Evolutionary conservation across 2,888 invertebrate genomes (phyloP), one percentile per base, ranked within the genome.

Genomic region (Nomada hirtipes): DNA sequence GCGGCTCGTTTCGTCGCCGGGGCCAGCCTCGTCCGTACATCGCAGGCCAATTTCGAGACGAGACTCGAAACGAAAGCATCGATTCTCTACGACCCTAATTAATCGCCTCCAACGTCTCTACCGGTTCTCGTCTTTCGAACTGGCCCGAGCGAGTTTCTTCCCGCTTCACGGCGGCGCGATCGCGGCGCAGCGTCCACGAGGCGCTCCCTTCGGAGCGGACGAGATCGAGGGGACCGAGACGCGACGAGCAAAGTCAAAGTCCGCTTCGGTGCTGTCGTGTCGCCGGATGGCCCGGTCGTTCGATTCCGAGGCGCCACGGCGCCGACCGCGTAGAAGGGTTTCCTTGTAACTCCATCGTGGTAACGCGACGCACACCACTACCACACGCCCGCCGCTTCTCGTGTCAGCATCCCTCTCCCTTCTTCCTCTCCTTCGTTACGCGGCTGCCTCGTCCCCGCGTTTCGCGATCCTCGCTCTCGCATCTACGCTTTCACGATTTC

Each of bases 281-380:
- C 53, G 70, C 68, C 57, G 77, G 76, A 81, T 77, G 60, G 84
- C 82, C 78, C 79, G 88, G 86, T 86, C 84, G 86, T 50, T 71
- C 79, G 87, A 84, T 86, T 81, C 72, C 89, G 89, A 93, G 93
- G 93, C 93, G 93, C 93, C 93, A 93, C 92, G 93, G 93, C 93
- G 93, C 93, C 93, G 93, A 89, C 89, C 87, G 89, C 93, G 92
- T 93, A 94, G 93, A 94, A 94, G 93, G 93, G 93, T 94, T 94
- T 94, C 88, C 93, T 93, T 94, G 93, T 94, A 93, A 89, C 89
- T 79, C 89, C 89, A 90, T 89, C 87, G 84, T 86, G 82, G 65
- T 63, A 57, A 67, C 69, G 70, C 77, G 52, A 71, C 69, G 76
- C 72, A 75, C 75, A 82, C 78, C 77, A 47, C 47, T 47, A 47